phyloP scores from a whole-genome alignment of 1,140 invertebrate genomes.

The Arion vulgaris region DNA sequence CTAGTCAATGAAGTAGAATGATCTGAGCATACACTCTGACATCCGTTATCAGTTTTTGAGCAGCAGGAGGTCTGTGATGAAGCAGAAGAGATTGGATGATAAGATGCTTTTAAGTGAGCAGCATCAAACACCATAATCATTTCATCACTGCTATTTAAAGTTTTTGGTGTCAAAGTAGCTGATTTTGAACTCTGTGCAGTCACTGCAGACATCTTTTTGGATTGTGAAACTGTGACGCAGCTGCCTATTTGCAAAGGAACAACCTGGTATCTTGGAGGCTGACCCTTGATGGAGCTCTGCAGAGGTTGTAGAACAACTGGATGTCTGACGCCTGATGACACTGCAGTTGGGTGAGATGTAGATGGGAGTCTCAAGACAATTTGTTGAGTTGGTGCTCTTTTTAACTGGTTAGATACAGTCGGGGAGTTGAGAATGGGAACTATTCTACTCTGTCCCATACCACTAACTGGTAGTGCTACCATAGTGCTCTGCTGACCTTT shows the following conservation, averaged over 20 bases:
- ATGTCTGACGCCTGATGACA: neutral
- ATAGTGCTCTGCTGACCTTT: neutral
- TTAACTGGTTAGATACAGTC: neutral
- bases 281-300: neutral
- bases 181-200: neutral
- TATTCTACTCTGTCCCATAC: neutral
- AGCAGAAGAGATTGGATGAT: neutral
- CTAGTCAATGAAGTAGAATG: neutral
- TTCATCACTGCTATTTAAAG: slow-evolving; percentile 20
- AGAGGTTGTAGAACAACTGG: slow-evolving; percentile 2
- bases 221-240: neutral
- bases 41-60: neutral
- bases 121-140: slow-evolving; percentile 32
- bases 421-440: neutral
- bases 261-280: neutral
- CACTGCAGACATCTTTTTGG: neutral
- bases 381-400: neutral
- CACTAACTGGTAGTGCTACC: slow-evolving; percentile 16
- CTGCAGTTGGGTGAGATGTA: neutral
- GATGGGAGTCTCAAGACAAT: neutral
- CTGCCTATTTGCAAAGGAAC: neutral
- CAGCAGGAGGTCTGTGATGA: neutral
- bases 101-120: slow-evolving; percentile 2
- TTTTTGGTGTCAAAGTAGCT: neutral
- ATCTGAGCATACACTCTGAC: neutral